A percentile compares a stretch with the other conserved stretches of the same genome.
Evolutionary conservation across 2,888 invertebrate genomes (phyloP).

Genomic region (Agonopterix arenella): DNA sequence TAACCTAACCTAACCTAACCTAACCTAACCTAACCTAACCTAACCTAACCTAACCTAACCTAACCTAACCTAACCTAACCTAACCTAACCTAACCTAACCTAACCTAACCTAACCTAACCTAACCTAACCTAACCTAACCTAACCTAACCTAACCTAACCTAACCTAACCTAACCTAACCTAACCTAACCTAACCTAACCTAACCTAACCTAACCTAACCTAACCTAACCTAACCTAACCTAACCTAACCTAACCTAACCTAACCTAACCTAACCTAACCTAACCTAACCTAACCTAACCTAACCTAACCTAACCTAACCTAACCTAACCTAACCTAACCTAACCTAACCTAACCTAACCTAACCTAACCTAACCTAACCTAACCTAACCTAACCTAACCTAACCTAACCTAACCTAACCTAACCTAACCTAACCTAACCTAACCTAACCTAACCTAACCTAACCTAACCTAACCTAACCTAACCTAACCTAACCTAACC

Average conservation of each 20-base stretch:
- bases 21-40: slow-evolving; percentile 8
- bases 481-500: slow-evolving; percentile 8
- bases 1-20: slow-evolving; percentile 8
- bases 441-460: slow-evolving; percentile 4
- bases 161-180: slow-evolving; percentile 8
- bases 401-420: slow-evolving; percentile 5
- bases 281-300: slow-evolving; percentile 54
- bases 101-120: slow-evolving; percentile 8
- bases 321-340: slow-evolving; percentile 8
- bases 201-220: slow-evolving; percentile 8
- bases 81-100: slow-evolving; percentile 8
- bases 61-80: slow-evolving; percentile 8
- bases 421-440: slow-evolving; percentile 5
- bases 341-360: slow-evolving; percentile 8
- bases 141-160: slow-evolving; percentile 8
- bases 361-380: slow-evolving; percentile 10
- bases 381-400: slow-evolving; percentile 9
- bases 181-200: slow-evolving; percentile 8
- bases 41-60: slow-evolving; percentile 8
- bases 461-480: slow-evolving; percentile 7
- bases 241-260: slow-evolving; percentile 8
- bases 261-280: slow-evolving; percentile 53
- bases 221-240: slow-evolving; percentile 8
- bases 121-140: slow-evolving; percentile 8
- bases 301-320: slow-evolving; percentile 45